A percentile compares a stretch with the other conserved stretches of the same genome.
These are phyloP conservation scores for Anoncus sp. DNA, from an alignment of 2,888 invertebrate genomes.

Conservation along the genomic window DNA sequence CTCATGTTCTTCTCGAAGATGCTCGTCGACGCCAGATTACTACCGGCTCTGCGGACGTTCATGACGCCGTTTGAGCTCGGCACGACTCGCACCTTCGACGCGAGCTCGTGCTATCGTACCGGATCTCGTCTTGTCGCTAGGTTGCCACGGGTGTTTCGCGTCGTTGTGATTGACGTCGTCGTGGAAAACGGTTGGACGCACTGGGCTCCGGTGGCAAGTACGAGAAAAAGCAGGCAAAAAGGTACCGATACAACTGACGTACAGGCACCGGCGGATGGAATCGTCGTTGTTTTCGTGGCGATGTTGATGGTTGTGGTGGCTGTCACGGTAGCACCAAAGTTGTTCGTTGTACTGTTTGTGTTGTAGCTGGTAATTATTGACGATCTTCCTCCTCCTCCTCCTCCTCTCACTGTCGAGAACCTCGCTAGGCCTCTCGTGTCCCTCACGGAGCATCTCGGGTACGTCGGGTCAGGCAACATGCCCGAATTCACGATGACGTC, in stretches of 20 bases:
- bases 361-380: slow-evolving; percentile 23
- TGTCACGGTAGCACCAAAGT: slow-evolving; percentile 25
- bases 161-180: slow-evolving; percentile 45
- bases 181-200: slow-evolving; percentile 39
- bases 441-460: slow-evolving; percentile 67
- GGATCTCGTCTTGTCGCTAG: slow-evolving; percentile 48
- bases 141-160: slow-evolving; percentile 47
- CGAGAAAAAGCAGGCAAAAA: slow-evolving; percentile 56
- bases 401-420: slow-evolving; percentile 46
- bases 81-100: slow-evolving; percentile 80
- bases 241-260: slow-evolving; percentile 52
- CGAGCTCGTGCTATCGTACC: slow-evolving; percentile 69
- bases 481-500: slow-evolving; percentile 68
- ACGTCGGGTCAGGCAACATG: slow-evolving; percentile 67
- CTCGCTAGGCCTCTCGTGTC: slow-evolving; percentile 60
- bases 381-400: slow-evolving; percentile 42
- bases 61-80: slow-evolving; percentile 77
- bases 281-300: slow-evolving; percentile 45
- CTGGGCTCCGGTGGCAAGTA: slow-evolving; percentile 52
- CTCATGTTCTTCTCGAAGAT: slow-evolving; percentile 81
- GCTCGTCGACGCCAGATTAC: slow-evolving; percentile 79
- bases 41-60: slow-evolving; percentile 76
- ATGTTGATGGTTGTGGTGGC: slow-evolving; percentile 25
- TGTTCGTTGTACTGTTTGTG: slow-evolving; percentile 43
- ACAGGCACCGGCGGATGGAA: slow-evolving; percentile 21